Evolutionary conservation across 2,797 vertebrate species (phyloP).

Genomic region (Lagodon rhomboides): DNA sequence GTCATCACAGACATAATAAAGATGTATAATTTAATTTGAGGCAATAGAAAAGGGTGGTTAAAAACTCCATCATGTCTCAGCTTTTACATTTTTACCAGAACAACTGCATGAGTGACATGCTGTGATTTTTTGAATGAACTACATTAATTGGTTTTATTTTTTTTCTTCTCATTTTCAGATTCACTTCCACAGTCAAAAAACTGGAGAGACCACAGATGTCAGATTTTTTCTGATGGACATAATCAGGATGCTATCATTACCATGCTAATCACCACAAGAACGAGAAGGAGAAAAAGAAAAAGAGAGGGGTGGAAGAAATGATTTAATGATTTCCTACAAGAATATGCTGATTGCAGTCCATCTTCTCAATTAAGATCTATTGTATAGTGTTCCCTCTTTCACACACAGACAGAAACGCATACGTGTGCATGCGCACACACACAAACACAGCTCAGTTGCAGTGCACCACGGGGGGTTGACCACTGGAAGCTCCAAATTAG

Average conservation of each 20-base stretch:
- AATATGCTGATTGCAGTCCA: constrained; percentile 84
- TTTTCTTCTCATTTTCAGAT: constrained; percentile 33
- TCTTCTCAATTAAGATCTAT: constrained; percentile 87
- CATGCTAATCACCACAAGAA: constrained; percentile 76
- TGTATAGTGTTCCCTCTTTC: constrained; percentile 74
- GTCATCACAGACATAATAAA: not conserved
- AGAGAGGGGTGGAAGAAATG: constrained; percentile 74
- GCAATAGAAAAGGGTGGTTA: not conserved
- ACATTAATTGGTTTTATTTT: constrained; percentile 40
- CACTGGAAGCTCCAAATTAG: constrained; percentile 82
- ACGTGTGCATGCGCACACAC: constrained; percentile 28
- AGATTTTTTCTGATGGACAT: constrained; percentile 76
- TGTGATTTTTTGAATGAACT: constrained; percentile 10
- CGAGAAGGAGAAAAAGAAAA: constrained; percentile 61
- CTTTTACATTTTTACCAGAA: constrained; percentile 24
- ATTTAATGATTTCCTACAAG: constrained; percentile 84
- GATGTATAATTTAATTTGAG: not conserved
- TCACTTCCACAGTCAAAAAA: constrained; percentile 53
- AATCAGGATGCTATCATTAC: constrained; percentile 80
- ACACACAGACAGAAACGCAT: constrained; percentile 51
- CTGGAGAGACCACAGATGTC: constrained; percentile 74
- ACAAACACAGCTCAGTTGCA: constrained; percentile 68
- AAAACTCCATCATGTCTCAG: not conserved
- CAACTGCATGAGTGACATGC: constrained; percentile 17
- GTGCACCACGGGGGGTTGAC: constrained; percentile 78